Evolutionary conservation across 2,888 invertebrate species (phyloP), one percentile per base, ranked within the genome.

Genomic region (Laspeyria flexula): DNA sequence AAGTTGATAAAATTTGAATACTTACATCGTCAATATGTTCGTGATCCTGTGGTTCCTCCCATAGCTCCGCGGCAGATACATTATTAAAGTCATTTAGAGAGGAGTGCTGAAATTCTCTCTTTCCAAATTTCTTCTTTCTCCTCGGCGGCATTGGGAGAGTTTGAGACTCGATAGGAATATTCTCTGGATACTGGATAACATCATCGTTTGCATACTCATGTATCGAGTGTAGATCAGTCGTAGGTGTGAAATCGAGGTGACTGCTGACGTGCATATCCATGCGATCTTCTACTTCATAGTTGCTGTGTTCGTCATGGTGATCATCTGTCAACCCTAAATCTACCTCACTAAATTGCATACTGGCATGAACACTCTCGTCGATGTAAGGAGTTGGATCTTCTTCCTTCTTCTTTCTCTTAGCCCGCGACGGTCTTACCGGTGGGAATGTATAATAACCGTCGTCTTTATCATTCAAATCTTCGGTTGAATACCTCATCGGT

Each of bases 341-440:
- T n/a, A 91, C 82, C 38, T 92, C 91, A 66, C 87, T 90, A 53
- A 92, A 90, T 55, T 91, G 90, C 72, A 88, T 81, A 57, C 88
- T 90, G 16, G 80, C 83, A 56, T 83, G 82, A n/a, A 85, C 74
- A 67, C 83, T 88, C 6, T 91, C 90, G 39, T 92, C 92, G 25
- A 91, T 91, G 56, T 88, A 92, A 43, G 85, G 79, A 30, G 90
- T 85, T 1, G 79, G 66, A 58, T 90, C 88, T 16, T 65, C 60
- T 29, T 71, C 84, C 53, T 85, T 90, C 71, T 92, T 92, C 86
- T 90, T 90, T 68, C 93, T 91, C 65, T 93, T 94, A 29, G 91
- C 91, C 62, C 94, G 83, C 45, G 92, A 93, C 13, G 94, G 94
- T 59, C 94, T 85, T 10, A 93, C 90, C 5, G 94, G 94, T 38